phyloP scores from a whole-genome alignment of 2,113 vertebrate genomes.

The Etia nguti region DNA sequence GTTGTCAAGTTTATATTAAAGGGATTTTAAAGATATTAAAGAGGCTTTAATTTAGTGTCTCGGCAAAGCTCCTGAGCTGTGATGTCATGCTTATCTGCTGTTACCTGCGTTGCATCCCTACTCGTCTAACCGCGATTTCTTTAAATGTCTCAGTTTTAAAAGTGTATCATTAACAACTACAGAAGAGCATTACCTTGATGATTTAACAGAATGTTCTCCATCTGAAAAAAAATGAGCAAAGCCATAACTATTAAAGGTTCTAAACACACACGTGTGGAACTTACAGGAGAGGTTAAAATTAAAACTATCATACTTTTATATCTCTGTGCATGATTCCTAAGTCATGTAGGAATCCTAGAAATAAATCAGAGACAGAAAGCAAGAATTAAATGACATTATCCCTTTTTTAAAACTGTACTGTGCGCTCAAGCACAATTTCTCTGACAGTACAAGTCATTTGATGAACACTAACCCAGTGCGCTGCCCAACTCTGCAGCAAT shows the following conservation, averaged over 20 bases:
- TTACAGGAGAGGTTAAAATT: not conserved
- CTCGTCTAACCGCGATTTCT: not conserved
- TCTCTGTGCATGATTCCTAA: constrained; percentile 88
- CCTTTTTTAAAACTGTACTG: not conserved
- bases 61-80: not conserved
- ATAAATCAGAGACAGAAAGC: not conserved
- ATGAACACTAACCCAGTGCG: constrained; percentile 79
- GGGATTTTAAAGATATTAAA: not conserved
- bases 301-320: constrained; percentile 75
- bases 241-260: not conserved
- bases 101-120: accelerated
- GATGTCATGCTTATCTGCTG: not conserved
- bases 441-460: not conserved
- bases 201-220: constrained; percentile 91
- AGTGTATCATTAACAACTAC: not conserved
- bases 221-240: constrained; percentile 69
- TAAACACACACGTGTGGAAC: not conserved
- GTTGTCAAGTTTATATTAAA: not conserved
- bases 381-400: not conserved
- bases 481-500: constrained; percentile 85
- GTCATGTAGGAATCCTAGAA: constrained; percentile 86
- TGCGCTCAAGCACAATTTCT: not conserved
- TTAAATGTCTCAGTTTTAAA: not conserved
- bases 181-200: constrained; percentile 77
- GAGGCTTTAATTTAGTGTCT: not conserved